Base-by-base conservation (phyloP, 2,797 vertebrate species). In the Balearica regulorum region DNA sequence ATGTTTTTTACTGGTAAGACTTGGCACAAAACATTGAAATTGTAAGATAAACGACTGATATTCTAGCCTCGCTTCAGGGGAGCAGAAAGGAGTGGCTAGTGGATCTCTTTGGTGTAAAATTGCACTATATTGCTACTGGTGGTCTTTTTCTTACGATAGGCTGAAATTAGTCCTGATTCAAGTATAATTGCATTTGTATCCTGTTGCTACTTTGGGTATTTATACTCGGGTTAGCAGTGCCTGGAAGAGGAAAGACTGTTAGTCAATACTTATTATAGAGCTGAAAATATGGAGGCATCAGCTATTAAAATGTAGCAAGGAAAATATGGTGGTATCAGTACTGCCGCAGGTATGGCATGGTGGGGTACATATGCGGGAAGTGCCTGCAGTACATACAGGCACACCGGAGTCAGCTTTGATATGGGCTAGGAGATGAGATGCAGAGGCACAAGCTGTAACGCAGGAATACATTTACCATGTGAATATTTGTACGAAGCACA, bases 281-380 rank as follows among this genome's bases (percentile, higher is more conserved):
- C 31, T 89, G 78, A 62, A 92, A 48, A 16, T 48, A 11, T 0
- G 1, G 43, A 77, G 31, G 15, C 33, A 82, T 17, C 21, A 16
- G 28, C 33, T 76, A 3, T 73, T 84, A 28, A 76, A 72, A 83
- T 16, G 28, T 7, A 66, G 19, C 14, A n/a, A 51, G 35, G 54
- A 39, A 58, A 58, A 66, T 39, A 24, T 2, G 10, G 2, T 48
- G 4, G 7, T 49, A 6, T 33, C 8, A 62, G 53, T 62, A 8
- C 57, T 25, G 20, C n/a, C 53, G 14, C n/a, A 6, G 35, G n/a
- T 86, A 53, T 41, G 41, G 12, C 21, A 5, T 14, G 35, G 28
- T 4, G 0, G 26, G 25, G 10, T 16, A 16, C 2, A 0, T 10
- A 12, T 41, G 51, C 0, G 0, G 37, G 20, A 21, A 12, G 12